These are phyloP conservation scores for Drosophila lacteicornis DNA, from an alignment of 1,140 invertebrate genomes.

Conservation along the genomic window DNA sequence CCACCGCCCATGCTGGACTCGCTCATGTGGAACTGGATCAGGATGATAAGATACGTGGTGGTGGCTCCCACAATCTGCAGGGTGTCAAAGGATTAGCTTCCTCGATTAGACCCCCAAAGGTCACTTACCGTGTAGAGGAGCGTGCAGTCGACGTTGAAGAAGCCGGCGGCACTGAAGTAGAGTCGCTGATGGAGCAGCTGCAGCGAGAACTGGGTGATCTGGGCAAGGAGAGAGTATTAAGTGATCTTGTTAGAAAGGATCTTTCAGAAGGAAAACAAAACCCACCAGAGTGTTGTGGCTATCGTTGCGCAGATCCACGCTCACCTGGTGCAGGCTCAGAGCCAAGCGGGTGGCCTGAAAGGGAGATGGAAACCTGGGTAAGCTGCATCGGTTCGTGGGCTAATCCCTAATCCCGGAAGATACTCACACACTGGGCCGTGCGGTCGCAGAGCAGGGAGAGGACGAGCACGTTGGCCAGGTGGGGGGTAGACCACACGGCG, in stretches of 20 bases:
- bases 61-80: slow-evolving; percentile 82
- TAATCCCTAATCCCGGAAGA: no score
- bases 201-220: slow-evolving; percentile 86
- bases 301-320: slow-evolving; percentile 71
- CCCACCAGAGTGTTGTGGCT: slow-evolving; percentile 75
- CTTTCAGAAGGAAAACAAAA: not conserved
- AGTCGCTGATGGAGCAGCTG: slow-evolving; percentile 85
- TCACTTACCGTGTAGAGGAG: slow-evolving; percentile 85
- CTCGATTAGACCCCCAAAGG: not conserved
- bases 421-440: slow-evolving; percentile 70
- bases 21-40: slow-evolving; percentile 85
- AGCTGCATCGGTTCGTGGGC: not conserved
- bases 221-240: slow-evolving; percentile 14
- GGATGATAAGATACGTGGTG: slow-evolving; percentile 84
- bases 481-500: slow-evolving; percentile 68
- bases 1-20: slow-evolving; percentile 23
- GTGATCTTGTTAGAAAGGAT: not conserved
- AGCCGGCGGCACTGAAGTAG: slow-evolving; percentile 84
- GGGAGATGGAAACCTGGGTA: not conserved
- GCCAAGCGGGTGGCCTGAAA: slow-evolving; percentile 70
- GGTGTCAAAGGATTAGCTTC: not conserved
- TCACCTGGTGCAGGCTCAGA: slow-evolving; percentile 68
- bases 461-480: slow-evolving; percentile 70
- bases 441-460: slow-evolving; percentile 74
- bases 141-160: slow-evolving; percentile 85